phyloP scores from a whole-genome alignment of 2,888 invertebrate genomes.

The Drosophila neotestacea region DNA sequence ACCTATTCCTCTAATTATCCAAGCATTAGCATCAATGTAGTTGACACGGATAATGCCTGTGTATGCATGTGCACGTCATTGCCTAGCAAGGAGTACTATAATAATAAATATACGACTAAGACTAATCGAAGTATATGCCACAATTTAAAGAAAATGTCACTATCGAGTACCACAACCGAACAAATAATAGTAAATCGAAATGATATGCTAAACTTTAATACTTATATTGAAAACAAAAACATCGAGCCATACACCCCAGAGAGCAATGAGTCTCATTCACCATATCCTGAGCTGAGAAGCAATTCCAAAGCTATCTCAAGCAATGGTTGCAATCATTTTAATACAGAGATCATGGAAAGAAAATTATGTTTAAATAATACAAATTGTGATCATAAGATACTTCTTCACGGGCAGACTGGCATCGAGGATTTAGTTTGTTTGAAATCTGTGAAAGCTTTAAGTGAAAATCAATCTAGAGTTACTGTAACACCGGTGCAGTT shows the following conservation, averaged over 20 bases:
- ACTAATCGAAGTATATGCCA: slow-evolving; percentile 74
- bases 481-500: slow-evolving; percentile 89
- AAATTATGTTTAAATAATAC: slow-evolving; percentile 36
- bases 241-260: slow-evolving; percentile 93
- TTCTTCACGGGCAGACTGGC: neutral
- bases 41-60: slow-evolving; percentile 86
- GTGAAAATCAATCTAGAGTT: slow-evolving; percentile 70
- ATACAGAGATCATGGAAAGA: slow-evolving; percentile 48
- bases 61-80: slow-evolving; percentile 81
- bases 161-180: slow-evolving; percentile 82
- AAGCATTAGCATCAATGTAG: slow-evolving; percentile 85
- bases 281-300: slow-evolving; percentile 86
- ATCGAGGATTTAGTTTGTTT: slow-evolving; percentile 8
- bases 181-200: slow-evolving; percentile 87
- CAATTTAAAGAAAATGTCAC: slow-evolving; percentile 82
- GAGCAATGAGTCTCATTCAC: slow-evolving; percentile 91
- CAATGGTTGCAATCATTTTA: slow-evolving; percentile 69
- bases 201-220: slow-evolving; percentile 86
- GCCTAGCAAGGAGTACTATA: slow-evolving; percentile 30
- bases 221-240: slow-evolving; percentile 66
- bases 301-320: slow-evolving; percentile 67
- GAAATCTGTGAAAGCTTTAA: slow-evolving; percentile 9
- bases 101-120: slow-evolving; percentile 28
- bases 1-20: slow-evolving; percentile 49
- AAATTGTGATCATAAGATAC: slow-evolving; percentile 23